Conservation (phyloP, 2,113 vertebrate species). For the Mobula birostris region DNA sequence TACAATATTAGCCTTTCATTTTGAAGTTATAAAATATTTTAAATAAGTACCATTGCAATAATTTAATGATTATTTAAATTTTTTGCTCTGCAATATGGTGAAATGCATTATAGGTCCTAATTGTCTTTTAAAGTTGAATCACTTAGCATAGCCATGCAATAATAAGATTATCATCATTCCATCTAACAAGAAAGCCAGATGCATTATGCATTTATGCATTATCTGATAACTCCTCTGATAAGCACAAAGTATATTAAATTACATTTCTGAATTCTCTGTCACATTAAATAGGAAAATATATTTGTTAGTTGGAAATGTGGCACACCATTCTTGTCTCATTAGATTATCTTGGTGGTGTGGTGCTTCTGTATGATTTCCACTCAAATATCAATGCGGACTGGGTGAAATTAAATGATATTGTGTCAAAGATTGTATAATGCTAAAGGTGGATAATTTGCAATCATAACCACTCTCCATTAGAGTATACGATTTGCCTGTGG, state of each 20-base stretch:
- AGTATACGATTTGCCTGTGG: neutral
- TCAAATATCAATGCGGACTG: neutral
- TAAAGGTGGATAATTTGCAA: neutral
- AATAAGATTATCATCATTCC: neutral
- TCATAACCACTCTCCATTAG: neutral
- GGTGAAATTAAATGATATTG: neutral
- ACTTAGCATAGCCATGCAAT: neutral
- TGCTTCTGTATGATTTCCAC: neutral
- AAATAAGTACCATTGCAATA: neutral
- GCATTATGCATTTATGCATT: neutral
- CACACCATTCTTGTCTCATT: neutral
- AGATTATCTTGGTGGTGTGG: neutral
- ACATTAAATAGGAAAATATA: conserved; percentile 20
- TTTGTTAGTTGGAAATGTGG: neutral
- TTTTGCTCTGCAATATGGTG: neutral
- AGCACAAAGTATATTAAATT: conserved; percentile 25
- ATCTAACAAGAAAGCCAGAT: neutral
- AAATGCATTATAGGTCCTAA: neutral
- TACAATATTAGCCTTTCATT: neutral
- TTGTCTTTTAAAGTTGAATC: conserved; percentile 23
- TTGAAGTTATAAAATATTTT: conserved; percentile 30
- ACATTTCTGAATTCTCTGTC: conserved; percentile 2
- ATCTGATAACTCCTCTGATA: neutral
- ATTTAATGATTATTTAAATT: conserved; percentile 27
- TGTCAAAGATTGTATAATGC: neutral